Evolutionary conservation across 2,113 vertebrate species (phyloP), one percentile per base, ranked within the genome.

Genomic region (Pterocles gutturalis): DNA sequence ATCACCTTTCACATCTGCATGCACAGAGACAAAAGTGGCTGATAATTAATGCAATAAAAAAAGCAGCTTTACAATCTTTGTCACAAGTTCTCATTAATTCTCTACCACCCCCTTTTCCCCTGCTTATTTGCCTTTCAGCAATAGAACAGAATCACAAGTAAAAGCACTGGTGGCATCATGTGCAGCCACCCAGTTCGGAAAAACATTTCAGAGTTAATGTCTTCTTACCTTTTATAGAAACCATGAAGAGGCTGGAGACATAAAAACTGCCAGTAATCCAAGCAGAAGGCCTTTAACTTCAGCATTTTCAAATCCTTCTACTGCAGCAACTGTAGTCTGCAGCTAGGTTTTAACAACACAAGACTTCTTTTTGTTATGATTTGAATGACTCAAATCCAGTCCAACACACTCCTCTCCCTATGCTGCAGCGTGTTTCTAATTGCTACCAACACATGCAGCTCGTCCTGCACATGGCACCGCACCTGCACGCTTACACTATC

Each of bases 261-360:
- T 73, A 99, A 98, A 95, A 99, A 99, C 97, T 99, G 99, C 99
- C 99, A 99, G 97, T 99, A 99, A 99, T 99, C 99, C 99, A 99
- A 98, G 98, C 99, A 99, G 92, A 99, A 99, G 64, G 99, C 98
- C 98, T 99, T 99, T 80, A 99, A 97, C 98, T 99, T 99, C 98
- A 99, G 97, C 99, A 99, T 99, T 97, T 96, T 99, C 95, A 60
- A 43, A 73, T 13, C 20, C 87, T 90, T 57, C 66, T 19, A 8
- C 85, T 45, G 95, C 93, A 72, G 96, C 79, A 3, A 34, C 54
- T 13, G 62, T 0, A 48, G 41, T 17, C 54, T 21, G 93, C 87
- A 51, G 93, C 67, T 21, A 20, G 89, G 38, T 82, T 57, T 60
- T 26, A 73, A 26, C 77, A 46, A 26, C 75, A 70, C 87, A 7